Base-by-base conservation (phyloP, 2,113 vertebrate species). In the Eolophus roseicapilla region DNA sequence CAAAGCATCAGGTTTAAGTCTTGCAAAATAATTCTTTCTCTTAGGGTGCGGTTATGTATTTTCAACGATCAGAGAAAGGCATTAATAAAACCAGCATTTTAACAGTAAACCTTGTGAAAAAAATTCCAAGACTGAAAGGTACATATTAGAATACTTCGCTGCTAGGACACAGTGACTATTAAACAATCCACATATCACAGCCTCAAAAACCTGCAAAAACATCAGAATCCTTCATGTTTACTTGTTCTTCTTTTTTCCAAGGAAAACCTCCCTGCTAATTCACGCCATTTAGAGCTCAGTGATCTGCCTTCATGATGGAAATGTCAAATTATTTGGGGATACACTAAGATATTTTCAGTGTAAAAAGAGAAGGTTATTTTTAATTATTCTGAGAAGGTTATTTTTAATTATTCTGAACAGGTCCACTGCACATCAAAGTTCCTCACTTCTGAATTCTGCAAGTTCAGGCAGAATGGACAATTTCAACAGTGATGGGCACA, bases 331-430 rank as follows among this genome's bases (percentile, higher is more conserved):
- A 77, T 63, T 57, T 73, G 43, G 52, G 35, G 62, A 93, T 88
- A 65, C 55, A 78, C 29, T 17, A 41, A 92, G 67, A 55, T 75
- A 70, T 67, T 70, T 95, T 57, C 55, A 39, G 7, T 59, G 37
- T 24, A 67, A 93, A 92, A 91, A 67, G 10, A 70, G 41, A 69
- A 78, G 10, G 37, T 39, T 92, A 67, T 77, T 96, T 93, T 96
- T 76, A 93, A 94, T 86, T 80, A 95, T 88, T 82, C 74, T 49
- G 82, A 82, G 41, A 69, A 78, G 10, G 37, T 39, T 92, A 67
- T 77, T 96, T 93, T 96, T 76, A 93, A 94, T 86, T 80, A 95
- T 88, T 82, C 74, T 49, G 82, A 82, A 93, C 64, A 80, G 29
- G 46, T 83, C 18, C 35, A 27, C n/a, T 46, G 71, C 53, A 90